Evolutionary conservation across 2,797 vertebrate genomes (phyloP), one percentile per base, ranked within the genome.

Genomic region (Crenuchus spilurus): DNA sequence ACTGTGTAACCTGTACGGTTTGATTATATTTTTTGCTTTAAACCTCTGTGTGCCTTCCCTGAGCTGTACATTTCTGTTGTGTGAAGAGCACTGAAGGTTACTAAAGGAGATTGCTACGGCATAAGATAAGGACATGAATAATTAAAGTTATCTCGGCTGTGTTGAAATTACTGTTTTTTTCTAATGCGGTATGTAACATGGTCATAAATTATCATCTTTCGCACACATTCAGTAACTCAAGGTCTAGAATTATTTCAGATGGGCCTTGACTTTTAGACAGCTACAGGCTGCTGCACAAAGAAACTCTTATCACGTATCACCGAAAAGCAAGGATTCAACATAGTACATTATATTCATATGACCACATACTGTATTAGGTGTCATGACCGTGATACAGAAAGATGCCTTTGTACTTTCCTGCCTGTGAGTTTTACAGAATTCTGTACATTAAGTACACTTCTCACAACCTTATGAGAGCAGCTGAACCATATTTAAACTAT

Each of bases 81-180:
- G 18, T 10, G 54, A 33, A 33, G 14, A 57, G 30, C 30, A 52
- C 22, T 64, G 24, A 64, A 30, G 61, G 39, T 46, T 18, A 31
- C 44, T 57, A 57, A 69, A 62, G 61, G 48, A 1, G 4, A 4
- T 46, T 44, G 74, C 60, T 74, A 65, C 28, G 4, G 24, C 18
- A 16, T 24, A 28, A 46, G 60, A 60, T 65, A 52, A 65, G 2
- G 18, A 18, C 33, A 79, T 71, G 60, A 70, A 75, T 75, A 60
- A 54, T 46, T 48, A 65, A 66, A 18, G 26, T 33, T 44, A 46
- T 48, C 16, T 33, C 42, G 33, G 8, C 41, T 44, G 61, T 30
- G 6, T 42, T 31, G 11, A 22, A 13, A 26, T 9, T 20, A 14
- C 31, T 44, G 24, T 62, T 3, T 16, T 39, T 62, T 28, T 63